These are phyloP conservation scores for Xenopus petersii DNA, from an alignment of 2,797 vertebrate genomes.

Conservation along the genomic window DNA sequence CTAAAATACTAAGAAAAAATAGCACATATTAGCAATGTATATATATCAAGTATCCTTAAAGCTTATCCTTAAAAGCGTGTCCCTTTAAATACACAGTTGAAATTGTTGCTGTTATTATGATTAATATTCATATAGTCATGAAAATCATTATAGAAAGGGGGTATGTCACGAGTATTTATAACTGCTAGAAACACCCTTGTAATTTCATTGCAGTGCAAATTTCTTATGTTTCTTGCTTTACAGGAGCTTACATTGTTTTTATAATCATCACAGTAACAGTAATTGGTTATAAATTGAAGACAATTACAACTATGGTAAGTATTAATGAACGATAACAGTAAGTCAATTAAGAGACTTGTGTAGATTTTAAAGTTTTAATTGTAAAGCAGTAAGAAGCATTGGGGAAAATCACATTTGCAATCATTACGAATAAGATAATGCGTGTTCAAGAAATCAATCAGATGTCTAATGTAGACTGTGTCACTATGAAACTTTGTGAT, in stretches of 20 bases:
- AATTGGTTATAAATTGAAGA: constrained; percentile 41
- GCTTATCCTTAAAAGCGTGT: no score
- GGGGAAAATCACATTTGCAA: no score
- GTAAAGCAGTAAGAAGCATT: constrained; percentile 22
- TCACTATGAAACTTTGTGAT: constrained; percentile 45
- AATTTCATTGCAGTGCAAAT: not conserved
- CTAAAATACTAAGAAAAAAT: no score
- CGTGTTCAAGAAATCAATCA: constrained; percentile 54
- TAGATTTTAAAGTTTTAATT: constrained; percentile 34
- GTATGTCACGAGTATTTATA: no score
- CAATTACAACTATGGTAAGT: constrained; percentile 40
- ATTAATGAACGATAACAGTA: constrained; percentile 47
- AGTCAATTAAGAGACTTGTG: constrained; percentile 34
- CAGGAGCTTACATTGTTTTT: constrained; percentile 46
- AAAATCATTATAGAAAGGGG: no score
- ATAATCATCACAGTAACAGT: constrained; percentile 41
- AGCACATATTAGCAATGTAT: no score
- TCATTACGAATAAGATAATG: constrained; percentile 41
- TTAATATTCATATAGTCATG: no score
- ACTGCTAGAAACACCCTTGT: no score
- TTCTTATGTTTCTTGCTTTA: constrained; percentile 41
- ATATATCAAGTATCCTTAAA: no score
- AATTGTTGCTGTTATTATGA: no score
- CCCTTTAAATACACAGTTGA: no score
- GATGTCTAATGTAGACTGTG: constrained; percentile 35